phyloP scores from a whole-genome alignment of 2,797 vertebrate species.

The Pterois miles region DNA sequence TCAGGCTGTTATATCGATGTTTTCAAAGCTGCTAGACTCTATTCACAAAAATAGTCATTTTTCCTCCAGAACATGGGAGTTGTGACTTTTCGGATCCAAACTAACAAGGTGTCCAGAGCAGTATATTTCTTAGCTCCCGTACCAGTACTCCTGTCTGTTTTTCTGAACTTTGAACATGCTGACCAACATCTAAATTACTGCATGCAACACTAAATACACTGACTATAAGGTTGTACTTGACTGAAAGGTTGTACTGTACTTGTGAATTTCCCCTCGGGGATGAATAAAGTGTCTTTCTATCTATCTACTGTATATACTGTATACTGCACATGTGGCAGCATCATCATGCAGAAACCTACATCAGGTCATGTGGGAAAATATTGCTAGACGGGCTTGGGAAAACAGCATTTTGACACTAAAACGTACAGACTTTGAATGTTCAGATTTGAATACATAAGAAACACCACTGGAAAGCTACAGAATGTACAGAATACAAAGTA shows the following conservation, averaged over 20 bases:
- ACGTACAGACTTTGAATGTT: not conserved
- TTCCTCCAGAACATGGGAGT: not conserved
- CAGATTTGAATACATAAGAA: not conserved
- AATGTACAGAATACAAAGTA: not conserved
- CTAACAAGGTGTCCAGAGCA: not conserved
- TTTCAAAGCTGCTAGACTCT: not conserved
- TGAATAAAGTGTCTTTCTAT: no score
- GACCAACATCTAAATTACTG: not conserved
- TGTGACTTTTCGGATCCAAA: not conserved
- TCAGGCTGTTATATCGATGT: accelerated
- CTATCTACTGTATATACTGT: no score
- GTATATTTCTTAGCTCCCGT: not conserved
- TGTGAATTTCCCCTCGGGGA: no score
- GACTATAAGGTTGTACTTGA: not conserved
- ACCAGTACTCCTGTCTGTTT: no score
- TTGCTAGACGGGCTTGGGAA: no score
- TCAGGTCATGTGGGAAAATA: no score
- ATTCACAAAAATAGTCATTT: not conserved
- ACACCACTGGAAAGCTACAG: not conserved
- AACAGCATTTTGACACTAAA: no score
- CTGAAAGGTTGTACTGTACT: no score
- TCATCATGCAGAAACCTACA: not conserved
- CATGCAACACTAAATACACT: not conserved
- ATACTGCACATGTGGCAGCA: not conserved
- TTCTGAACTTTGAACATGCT: no score